Evolutionary conservation across 2,113 vertebrate species (phyloP), one percentile per base, ranked within the genome.

Genomic region (Nibea albiflora): DNA sequence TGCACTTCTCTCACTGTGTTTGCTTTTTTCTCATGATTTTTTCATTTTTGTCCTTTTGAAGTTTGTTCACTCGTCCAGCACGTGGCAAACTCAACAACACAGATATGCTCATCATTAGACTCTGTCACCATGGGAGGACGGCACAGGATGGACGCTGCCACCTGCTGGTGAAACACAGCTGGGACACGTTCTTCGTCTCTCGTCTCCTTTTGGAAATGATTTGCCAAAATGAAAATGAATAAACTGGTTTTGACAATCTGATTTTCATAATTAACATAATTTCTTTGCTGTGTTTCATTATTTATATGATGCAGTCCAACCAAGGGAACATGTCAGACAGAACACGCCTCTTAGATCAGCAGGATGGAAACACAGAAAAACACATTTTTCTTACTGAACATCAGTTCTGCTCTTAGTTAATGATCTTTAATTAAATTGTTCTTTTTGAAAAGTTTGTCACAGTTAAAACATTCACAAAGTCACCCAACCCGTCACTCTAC

Each of bases 191-290:
- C 14, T 49, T 70, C 11, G 24, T 67, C 46, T 67, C 22, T 26
- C 5, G 1, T 52, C 49, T 63, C 6, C 50, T 49, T 69, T 71
- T 39, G 26, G 9, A 81, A 85, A 66, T 66, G 39, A 76, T 78
- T 39, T 85, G 65, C 81, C 81, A 78, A 81, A 19, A 74, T 62
- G n/a, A 39, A 52, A 65, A n/a, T 7, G 35, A 46, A 24, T 17
- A 49, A 67, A 50, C 22, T 24, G 64, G 28, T 28, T 49, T 28
- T n/a, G n/a, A n/a, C n/a, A n/a, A n/a, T n/a, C n/a, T n/a, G n/a
- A n/a, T n/a, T n/a, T n/a, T n/a, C n/a, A n/a, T n/a, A n/a, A n/a
- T n/a, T n/a, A n/a, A n/a, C n/a, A 39, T 19, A 2, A 39, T 7
- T 46, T 70, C 26, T 24, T 39, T 42, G 3, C 11, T 14, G 4